Percentiles rank a stretch among this genome's conserved stretches.
phyloP scores from a whole-genome alignment of 37 sponge, comb jelly and placozoan genomes.

The Oopsacas minuta region DNA sequence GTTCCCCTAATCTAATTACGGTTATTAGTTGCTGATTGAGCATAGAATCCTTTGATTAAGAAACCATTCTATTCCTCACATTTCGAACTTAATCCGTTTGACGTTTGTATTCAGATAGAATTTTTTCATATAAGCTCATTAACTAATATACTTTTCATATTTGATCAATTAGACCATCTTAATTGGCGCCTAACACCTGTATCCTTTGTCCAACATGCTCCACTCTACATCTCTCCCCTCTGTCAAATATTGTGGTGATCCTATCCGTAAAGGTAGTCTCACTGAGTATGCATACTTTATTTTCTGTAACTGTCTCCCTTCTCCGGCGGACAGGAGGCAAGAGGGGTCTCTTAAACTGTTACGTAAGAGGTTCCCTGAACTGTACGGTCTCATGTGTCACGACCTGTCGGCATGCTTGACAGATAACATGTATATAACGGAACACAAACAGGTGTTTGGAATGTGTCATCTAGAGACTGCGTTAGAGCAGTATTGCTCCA shows the following conservation, averaged over 20 bases:
- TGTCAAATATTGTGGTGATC: neutral
- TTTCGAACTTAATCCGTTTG: too few relatives aligned
- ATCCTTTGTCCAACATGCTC: too few relatives aligned
- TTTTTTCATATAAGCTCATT: too few relatives aligned
- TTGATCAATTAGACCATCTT: too few relatives aligned
- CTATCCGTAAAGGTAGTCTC: neutral
- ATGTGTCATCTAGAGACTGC: neutral
- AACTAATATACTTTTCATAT: too few relatives aligned
- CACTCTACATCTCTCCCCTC: neutral
- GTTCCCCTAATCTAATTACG: too few relatives aligned
- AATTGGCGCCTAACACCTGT: too few relatives aligned
- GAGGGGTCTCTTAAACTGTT: neutral
- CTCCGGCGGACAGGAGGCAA: neutral
- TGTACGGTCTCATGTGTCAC: neutral
- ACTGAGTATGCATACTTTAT: conserved; percentile 12
- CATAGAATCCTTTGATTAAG: too few relatives aligned
- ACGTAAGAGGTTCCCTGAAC: neutral
- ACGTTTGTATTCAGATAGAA: too few relatives aligned
- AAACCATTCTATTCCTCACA: too few relatives aligned
- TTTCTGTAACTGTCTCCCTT: neutral
- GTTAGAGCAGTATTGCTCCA: neutral
- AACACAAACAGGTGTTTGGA: neutral
- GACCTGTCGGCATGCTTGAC: neutral
- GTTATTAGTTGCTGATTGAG: too few relatives aligned
- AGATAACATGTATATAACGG: neutral